Percentiles rank a stretch among this genome's conserved stretches.
Conservation (phyloP, 2,797 vertebrate species). For the Lindbergichthys nudifrons region DNA sequence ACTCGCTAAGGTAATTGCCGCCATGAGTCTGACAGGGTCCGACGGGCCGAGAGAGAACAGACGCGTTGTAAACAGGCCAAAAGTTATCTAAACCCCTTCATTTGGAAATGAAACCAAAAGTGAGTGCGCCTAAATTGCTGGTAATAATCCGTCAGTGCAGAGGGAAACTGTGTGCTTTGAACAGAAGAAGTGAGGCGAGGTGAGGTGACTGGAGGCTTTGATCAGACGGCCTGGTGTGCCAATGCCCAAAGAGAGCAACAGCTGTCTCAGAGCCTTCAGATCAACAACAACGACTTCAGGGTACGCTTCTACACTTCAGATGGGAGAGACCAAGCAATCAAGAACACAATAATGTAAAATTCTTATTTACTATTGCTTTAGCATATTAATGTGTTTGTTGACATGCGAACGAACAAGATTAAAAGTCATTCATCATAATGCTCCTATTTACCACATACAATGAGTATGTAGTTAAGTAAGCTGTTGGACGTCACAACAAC, state of each 20-base stretch:
- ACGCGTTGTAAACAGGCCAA: neutral
- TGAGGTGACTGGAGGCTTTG: slow-evolving; percentile 44
- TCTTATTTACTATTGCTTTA: neutral
- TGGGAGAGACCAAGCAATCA: slow-evolving; percentile 4
- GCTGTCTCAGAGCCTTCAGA: slow-evolving; percentile 28
- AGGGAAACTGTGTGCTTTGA: slow-evolving; percentile 46
- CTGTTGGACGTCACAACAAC: neutral
- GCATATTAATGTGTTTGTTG: neutral
- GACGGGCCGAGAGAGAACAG: too few species aligned
- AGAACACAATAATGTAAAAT: neutral
- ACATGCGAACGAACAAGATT: neutral
- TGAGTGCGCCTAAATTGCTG: slow-evolving; percentile 17
- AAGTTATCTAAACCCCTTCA: slow-evolving; percentile 1
- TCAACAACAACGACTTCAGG: slow-evolving; percentile 25
- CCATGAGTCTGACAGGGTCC: neutral
- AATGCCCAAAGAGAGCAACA: slow-evolving; percentile 46
- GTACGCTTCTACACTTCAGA: neutral
- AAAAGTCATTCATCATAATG: neutral
- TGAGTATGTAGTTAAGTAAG: neutral
- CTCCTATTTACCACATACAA: neutral
- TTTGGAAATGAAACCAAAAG: slow-evolving; percentile 14
- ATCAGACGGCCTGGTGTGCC: slow-evolving; percentile 38
- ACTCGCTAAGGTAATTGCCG: neutral
- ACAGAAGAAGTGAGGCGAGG: slow-evolving; percentile 37
- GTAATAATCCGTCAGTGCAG: slow-evolving; percentile 5